Percentiles rank a stretch among this genome's conserved stretches.
phyloP scores from a whole-genome alignment of 1,140 invertebrate genomes.

The Magallana angulata region DNA sequence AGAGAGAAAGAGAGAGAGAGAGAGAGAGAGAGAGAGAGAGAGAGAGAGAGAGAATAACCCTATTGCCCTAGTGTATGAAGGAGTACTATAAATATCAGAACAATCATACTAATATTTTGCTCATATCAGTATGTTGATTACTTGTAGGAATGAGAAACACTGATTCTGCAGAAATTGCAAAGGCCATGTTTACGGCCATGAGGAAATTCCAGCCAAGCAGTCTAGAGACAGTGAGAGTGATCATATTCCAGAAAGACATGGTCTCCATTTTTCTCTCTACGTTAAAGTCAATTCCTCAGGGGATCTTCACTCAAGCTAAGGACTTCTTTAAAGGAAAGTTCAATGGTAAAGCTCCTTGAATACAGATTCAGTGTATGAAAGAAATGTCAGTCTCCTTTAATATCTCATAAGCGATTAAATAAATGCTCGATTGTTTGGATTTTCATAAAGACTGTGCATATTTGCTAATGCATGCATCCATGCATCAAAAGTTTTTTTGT shows the following conservation, averaged over 20 bases:
- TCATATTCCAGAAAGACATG: conserved; percentile 55
- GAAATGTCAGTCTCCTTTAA: too few relatives aligned
- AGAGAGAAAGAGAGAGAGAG: conserved; percentile 50
- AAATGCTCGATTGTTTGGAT: too few relatives aligned
- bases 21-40: conserved; percentile 57
- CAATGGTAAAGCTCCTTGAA: neutral
- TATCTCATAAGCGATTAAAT: too few relatives aligned
- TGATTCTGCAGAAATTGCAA: conserved; percentile 44
- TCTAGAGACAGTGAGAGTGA: conserved; percentile 39
- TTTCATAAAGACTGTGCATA: too few relatives aligned
- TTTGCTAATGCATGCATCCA: too few relatives aligned
- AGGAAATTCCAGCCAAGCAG: conserved; percentile 44
- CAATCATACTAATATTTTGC: too few relatives aligned
- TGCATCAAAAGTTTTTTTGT: too few relatives aligned
- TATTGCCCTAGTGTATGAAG: neutral
- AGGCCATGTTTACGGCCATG: conserved; percentile 56
- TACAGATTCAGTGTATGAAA: too few relatives aligned
- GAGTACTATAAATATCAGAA: too few relatives aligned
- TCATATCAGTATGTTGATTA: neutral
- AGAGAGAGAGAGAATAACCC: conserved; percentile 51
- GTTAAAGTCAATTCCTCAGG: neutral
- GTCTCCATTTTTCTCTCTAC: neutral
- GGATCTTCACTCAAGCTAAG: neutral
- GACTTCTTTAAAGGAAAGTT: neutral
- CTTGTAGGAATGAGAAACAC: conserved; percentile 41